Conservation (phyloP, 2,113 vertebrate species). For the Phrynosoma blainvillii region DNA sequence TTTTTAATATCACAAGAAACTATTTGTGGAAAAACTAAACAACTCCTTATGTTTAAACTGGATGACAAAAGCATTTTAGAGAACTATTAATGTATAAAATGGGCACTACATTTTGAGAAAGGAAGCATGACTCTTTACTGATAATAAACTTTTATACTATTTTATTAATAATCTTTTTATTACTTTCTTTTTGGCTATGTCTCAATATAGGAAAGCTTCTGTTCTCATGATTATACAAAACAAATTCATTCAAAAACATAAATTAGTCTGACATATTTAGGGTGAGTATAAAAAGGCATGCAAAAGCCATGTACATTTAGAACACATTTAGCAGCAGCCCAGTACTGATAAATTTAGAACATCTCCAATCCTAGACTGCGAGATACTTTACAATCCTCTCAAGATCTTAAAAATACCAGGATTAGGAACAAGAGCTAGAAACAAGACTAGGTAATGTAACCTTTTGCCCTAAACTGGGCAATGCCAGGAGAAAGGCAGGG, state of each 20-base stretch:
- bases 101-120: background rate
- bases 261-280: background rate
- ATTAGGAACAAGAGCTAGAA: slow-evolving; percentile 56
- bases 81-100: background rate
- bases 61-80: too few species aligned
- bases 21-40: background rate
- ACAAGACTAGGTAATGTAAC: slow-evolving; percentile 29
- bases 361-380: slow-evolving; percentile 18
- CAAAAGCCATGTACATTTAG: background rate
- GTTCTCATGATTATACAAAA: background rate
- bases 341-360: slow-evolving; percentile 37
- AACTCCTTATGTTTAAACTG: background rate
- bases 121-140: too few species aligned
- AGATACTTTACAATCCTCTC: slow-evolving; percentile 60
- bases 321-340: background rate
- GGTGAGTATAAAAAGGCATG: background rate
- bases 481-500: background rate
- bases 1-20: background rate
- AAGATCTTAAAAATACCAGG: slow-evolving; percentile 50
- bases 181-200: background rate
- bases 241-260: background rate
- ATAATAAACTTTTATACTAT: too few species aligned
- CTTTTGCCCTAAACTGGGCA: slow-evolving; percentile 14
- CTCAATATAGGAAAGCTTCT: background rate
- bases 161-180: background rate